Base-by-base conservation (phyloP, 2,888 invertebrate species). In the Cryptophagus acutangulus region DNA sequence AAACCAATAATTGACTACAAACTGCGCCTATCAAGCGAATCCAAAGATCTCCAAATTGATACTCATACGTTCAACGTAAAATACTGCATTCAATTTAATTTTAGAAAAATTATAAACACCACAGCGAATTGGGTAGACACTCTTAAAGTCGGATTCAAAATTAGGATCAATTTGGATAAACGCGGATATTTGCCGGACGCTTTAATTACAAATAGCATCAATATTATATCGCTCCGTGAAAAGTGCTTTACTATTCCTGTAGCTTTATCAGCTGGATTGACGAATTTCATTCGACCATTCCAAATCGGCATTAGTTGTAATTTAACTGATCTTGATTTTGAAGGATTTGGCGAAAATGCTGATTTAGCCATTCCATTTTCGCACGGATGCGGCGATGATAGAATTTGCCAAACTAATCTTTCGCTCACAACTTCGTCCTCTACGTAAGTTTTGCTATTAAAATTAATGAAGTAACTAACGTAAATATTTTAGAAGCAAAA, bases 1-100 rank as follows among this genome's bases (percentile, higher is more conserved):
- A 60, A 58, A 38, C 71, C 71, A 2, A 58, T 72, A 1, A 57
- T 71, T n/a, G 53, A 54, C 26, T 52, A 56, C 47, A 1, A 33
- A 14, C 37, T 52, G 6, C 6, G 14, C 13, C 28, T 55, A 18
- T 38, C 37, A 3, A 31, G 31, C 9, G 16, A 31, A n/a, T 15
- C 16, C 8, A 13, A 2, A n/a, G 12, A 3, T 3, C 16, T 31
- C 13, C 15, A 15, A 31, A 3, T 3, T 3, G 12, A 16, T 31
- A 5, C 31, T 10, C 13, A 12, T 15, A 12, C 8, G n/a, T 31
- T 31, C 16, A 3, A 3, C 9, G 4, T 31, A 3, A 16, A 15
- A 8, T 31, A 31, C 12, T 31, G 31, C 16, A 13, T 26, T n/a
- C 10, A n/a, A 3, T 26, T 26, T n/a, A 26, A 26, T n/a, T n/a